These are phyloP conservation scores for Ciona savignyi DNA, from an alignment of 23 tunicate genomes.

Conservation along the genomic window DNA sequence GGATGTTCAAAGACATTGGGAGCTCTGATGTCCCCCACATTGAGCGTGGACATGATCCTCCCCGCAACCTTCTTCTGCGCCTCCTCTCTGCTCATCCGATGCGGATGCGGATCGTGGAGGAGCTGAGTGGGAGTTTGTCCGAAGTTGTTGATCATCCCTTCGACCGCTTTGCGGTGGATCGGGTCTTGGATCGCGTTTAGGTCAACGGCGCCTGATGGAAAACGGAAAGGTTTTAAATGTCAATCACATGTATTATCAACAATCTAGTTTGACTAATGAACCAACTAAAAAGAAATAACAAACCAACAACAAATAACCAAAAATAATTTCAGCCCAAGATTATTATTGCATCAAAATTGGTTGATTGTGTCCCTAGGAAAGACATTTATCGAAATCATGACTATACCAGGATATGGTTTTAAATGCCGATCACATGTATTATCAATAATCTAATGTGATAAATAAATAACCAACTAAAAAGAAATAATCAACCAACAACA, in stretches of 20 bases:
- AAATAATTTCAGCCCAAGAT: too few species aligned
- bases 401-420: too few species aligned
- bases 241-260: too few species aligned
- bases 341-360: too few species aligned
- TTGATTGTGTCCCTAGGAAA: too few species aligned
- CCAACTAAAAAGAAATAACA: neutral
- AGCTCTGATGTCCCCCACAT: slow-evolving; percentile 31
- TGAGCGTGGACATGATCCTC: slow-evolving; percentile 56
- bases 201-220: slow-evolving; percentile 76
- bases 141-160: slow-evolving; percentile 98
- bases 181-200: slow-evolving; percentile 71
- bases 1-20: slow-evolving; percentile 64
- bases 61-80: slow-evolving; percentile 56
- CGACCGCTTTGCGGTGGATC: slow-evolving; percentile 75
- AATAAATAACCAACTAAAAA: too few species aligned
- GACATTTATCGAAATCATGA: too few species aligned
- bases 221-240: too few species aligned
- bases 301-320: too few species aligned
- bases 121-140: slow-evolving; percentile 99
- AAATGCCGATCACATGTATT: too few species aligned
- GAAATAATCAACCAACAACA: too few species aligned
- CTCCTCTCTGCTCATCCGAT: slow-evolving; percentile 48
- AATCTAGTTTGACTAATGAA: neutral
- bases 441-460: too few species aligned
- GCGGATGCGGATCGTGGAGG: slow-evolving; percentile 84